These are phyloP conservation scores for Setipinna tenuifilis DNA, from an alignment of 2,797 vertebrate genomes.

Conservation along the genomic window DNA sequence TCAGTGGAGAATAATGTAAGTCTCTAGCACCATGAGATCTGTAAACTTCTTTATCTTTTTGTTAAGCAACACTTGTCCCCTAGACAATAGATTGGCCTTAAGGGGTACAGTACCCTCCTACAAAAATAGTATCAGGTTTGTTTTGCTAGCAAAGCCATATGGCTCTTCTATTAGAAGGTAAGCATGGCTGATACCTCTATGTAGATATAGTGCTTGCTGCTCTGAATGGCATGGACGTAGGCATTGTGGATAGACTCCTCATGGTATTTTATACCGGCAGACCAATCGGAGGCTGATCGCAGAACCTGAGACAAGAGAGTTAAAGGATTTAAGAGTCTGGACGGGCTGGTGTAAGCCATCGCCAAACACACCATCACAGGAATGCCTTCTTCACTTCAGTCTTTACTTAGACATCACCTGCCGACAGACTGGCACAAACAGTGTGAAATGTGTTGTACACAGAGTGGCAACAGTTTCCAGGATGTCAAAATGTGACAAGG, in stretches of 20 bases:
- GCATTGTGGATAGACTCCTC: conserved; percentile 96
- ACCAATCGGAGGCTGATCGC: conserved; percentile 93
- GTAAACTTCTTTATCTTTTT: too few species aligned
- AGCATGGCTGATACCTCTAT: conserved; percentile 80
- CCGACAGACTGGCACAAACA: neutral
- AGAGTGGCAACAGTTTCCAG: neutral
- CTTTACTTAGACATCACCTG: neutral
- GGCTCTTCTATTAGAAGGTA: too few species aligned
- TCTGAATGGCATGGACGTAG: conserved; percentile 81
- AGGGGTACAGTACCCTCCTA: too few species aligned
- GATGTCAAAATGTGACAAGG: too few species aligned
- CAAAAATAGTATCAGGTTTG: too few species aligned
- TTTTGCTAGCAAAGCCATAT: too few species aligned
- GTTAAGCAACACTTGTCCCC: too few species aligned
- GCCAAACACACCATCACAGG: neutral
- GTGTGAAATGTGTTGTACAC: neutral
- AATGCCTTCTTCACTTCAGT: neutral
- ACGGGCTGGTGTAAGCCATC: neutral
- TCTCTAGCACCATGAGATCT: too few species aligned
- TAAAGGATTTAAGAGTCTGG: neutral
- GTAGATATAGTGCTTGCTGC: conserved; percentile 93
- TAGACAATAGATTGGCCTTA: too few species aligned
- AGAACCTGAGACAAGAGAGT: conserved; percentile 76
- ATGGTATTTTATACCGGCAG: conserved; percentile 93
- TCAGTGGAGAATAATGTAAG: too few species aligned